These are phyloP conservation scores for Archocentrus centrarchus DNA, from an alignment of 2,113 vertebrate genomes.

Conservation along the genomic window DNA sequence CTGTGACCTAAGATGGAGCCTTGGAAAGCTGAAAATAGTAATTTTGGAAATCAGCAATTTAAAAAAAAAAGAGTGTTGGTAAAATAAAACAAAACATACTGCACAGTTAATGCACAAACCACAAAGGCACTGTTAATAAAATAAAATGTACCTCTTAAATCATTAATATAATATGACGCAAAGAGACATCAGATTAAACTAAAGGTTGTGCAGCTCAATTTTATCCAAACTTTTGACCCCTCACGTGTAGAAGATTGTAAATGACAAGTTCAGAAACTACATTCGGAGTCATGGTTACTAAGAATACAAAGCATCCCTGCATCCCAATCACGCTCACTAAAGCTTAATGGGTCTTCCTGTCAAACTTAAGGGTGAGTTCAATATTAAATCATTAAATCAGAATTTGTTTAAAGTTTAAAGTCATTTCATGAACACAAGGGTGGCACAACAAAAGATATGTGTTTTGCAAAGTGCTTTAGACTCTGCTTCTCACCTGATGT, in stretches of 20 bases:
- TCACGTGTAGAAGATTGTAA: background rate
- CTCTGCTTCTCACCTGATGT: background rate
- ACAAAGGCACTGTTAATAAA: background rate
- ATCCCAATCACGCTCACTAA: background rate
- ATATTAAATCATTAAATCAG: background rate
- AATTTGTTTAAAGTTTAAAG: background rate
- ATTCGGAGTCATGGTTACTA: background rate
- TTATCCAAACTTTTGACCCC: background rate
- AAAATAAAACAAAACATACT: background rate
- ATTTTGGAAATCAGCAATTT: background rate
- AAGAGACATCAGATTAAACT: background rate
- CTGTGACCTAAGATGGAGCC: conserved; percentile 20
- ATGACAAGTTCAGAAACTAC: background rate
- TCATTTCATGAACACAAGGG: background rate
- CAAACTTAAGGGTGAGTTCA: background rate
- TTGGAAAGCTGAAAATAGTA: background rate
- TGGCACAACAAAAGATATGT: background rate
- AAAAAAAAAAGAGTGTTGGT: background rate
- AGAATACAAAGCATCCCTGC: background rate
- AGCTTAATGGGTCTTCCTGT: background rate
- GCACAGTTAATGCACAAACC: background rate
- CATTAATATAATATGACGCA: background rate
- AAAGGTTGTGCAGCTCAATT: background rate
- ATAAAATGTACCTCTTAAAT: background rate
- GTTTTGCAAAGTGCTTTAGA: background rate